Percentiles rank a stretch among this genome's conserved stretches.
These are phyloP conservation scores for Xenops minutus DNA, from an alignment of 2,797 vertebrate species.

Conservation along the genomic window DNA sequence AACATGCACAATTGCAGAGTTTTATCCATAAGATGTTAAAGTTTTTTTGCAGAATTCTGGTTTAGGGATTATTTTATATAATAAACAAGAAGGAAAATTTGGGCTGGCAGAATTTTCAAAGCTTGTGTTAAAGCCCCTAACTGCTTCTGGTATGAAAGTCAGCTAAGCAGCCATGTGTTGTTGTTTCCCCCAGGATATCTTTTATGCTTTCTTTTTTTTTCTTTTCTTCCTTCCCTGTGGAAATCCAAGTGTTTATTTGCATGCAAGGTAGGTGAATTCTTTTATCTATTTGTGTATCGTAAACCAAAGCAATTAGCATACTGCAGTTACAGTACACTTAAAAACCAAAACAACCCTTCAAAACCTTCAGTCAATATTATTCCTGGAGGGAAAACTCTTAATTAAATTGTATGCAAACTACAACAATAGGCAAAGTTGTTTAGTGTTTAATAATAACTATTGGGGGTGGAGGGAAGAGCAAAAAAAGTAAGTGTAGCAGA, in stretches of 20 bases:
- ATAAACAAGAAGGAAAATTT: conserved; percentile 45
- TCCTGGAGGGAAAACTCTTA: conserved; percentile 57
- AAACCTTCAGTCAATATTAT: conserved; percentile 66
- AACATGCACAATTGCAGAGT: background rate
- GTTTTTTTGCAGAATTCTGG: conserved; percentile 3
- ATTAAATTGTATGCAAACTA: conserved; percentile 54
- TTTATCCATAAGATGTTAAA: background rate
- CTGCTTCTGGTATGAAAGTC: conserved; percentile 66
- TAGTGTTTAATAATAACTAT: conserved; percentile 48
- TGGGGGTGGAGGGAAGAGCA: background rate
- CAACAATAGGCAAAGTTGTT: conserved; percentile 18
- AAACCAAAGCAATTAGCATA: conserved; percentile 70
- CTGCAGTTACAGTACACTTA: conserved; percentile 51
- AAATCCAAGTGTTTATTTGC: conserved; percentile 68
- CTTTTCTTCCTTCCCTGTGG: conserved; percentile 13
- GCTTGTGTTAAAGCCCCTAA: conserved; percentile 33
- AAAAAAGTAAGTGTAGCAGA: conserved; percentile 11
- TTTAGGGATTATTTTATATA: conserved; percentile 36
- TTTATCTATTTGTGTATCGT: conserved; percentile 67
- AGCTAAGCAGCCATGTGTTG: conserved; percentile 61
- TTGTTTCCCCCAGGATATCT: conserved; percentile 72
- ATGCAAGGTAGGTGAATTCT: conserved; percentile 66
- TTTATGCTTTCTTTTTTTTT: conserved; percentile 42
- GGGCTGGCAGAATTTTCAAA: conserved; percentile 61
- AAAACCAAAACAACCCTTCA: conserved; percentile 35